A percentile compares a stretch with the other conserved stretches of the same genome.
phyloP scores from a whole-genome alignment of 2,888 invertebrate genomes.

The Sarcophaga caerulescens region DNA sequence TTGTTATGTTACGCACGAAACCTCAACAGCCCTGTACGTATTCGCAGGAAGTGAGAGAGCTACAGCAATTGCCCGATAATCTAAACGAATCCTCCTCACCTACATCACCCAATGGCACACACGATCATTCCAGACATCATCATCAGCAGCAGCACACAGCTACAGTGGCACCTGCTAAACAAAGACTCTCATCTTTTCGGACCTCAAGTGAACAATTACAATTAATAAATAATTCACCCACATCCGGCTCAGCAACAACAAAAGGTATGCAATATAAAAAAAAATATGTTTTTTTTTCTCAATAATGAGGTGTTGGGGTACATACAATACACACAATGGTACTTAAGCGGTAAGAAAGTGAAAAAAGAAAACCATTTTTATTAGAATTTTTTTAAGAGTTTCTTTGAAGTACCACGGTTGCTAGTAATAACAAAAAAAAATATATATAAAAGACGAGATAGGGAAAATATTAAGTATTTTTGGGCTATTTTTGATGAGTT shows the following conservation, averaged over 20 bases:
- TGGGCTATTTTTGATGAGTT: no score
- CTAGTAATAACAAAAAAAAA: no score
- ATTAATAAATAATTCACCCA: constrained; percentile 72
- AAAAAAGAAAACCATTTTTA: no score
- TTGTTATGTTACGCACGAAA: constrained; percentile 80
- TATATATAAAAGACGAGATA: no score
- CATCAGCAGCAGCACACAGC: constrained; percentile 70
- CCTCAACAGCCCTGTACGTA: constrained; percentile 74
- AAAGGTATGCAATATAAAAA: constrained; percentile 76
- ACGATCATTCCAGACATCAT: constrained; percentile 61
- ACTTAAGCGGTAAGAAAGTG: constrained; percentile 22
- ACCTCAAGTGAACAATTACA: constrained; percentile 79
- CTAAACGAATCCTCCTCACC: constrained; percentile 68
- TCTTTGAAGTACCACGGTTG: no score
- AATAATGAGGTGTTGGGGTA: constrained; percentile 36
- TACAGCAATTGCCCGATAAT: constrained; percentile 77
- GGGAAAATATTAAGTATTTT: no score
- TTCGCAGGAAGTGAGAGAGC: constrained; percentile 75
- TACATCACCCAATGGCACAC: constrained; percentile 52
- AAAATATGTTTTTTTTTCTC: constrained; percentile 40
- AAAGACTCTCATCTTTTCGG: constrained; percentile 81
- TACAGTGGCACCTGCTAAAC: constrained; percentile 79
- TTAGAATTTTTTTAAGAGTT: no score
- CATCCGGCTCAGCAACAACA: constrained; percentile 52
- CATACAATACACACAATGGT: constrained; percentile 32